Base-by-base conservation (phyloP, 1,140 invertebrate genomes). In the Ceratina calcarata region DNA sequence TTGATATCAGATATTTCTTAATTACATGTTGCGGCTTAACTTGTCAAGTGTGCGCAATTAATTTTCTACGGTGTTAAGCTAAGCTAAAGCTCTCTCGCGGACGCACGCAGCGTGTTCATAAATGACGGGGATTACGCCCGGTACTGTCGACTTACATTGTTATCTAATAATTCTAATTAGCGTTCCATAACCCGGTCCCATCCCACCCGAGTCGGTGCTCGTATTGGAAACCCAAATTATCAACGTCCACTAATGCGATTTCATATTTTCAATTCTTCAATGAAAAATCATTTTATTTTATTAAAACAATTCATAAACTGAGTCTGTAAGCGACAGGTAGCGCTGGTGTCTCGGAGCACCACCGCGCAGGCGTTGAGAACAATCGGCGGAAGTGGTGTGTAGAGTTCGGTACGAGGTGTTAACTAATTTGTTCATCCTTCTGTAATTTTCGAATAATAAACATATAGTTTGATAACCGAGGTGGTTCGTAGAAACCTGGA, bases 11-110 rank as follows among this genome's bases (percentile, higher is more conserved):
- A 78, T 78, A 71, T 78, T 78, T 71, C 75, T 78, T 78, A 78
- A 78, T 78, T 78, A 78, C 68, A 78, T 58, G 57, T n/a, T 15
- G 58, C 49, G 58, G 75, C 75, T 78, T 78, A 78, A 78, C 75
- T 62, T 71, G 68, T 78, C 75, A 71, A 67, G 75, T 77, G 75
- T 77, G 67, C 67, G 49, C 67, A 67, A 78, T 78, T 78, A 78
- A 78, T 78, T 78, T 78, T 78, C 75, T 78, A 64, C 68, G 75
- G 75, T 71, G 75, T 78, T 78, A 78, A 62, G 75, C 68, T 78
- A 78, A 78, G 75, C 75, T 58, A 70, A 64, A 78, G 68, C 75
- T 78, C 75, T 71, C 49, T n/a, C n/a, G 15, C 32, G 68, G 32
- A 78, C 58, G 75, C 68, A 78, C 75, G 75, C 58, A 71, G 75